Evolutionary conservation across 2,113 vertebrate species (phyloP), one percentile per base, ranked within the genome.

Genomic region (Chauna torquata): DNA sequence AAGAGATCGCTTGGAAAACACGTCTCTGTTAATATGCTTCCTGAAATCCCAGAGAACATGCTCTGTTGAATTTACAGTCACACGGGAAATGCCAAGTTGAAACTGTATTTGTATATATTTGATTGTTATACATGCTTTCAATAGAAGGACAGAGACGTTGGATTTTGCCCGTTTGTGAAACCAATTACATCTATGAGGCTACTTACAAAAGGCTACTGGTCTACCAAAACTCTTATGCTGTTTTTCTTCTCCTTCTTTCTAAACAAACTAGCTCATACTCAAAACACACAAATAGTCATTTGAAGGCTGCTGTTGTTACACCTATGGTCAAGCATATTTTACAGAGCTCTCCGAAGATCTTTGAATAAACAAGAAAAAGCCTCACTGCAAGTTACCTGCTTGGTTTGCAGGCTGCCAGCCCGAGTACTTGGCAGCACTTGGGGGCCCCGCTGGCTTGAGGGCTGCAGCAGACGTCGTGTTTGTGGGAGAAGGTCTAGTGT

Each of bases 351-450:
- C 40, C 47, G 16, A 12, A 57, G 34, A 54, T 24, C 50, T 76
- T 49, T 4, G 38, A 54, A n/a, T 0, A 1, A 94, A 42, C 12
- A 58, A 80, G 66, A 52, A 85, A 57, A 68, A 32, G 44, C 23
- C 19, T 77, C 49, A 16, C 68, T 52, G 70, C 19, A 22, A 57
- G 25, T 71, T 98, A 98, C 98, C 98, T 98, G 98, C 86, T 97
- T 97, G 97, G 84, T 28, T 97, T 47, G 96, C 70, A 54, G 86
- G 91, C 44, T 98, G 98, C 98, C 98, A 98, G 78, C 94, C 92
- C 1, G 95, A 93, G 47, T 96, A 92, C 89, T 98, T 99, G 96
- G 95, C 74, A 44, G 86, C n/a, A 12, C 96, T 95, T 2, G 95
- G 80, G 65, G 97, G 85, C 72, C 96, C 94, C 1, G 32, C 3